Evolutionary conservation across 2,113 vertebrate genomes (phyloP).

Genomic region (Apaloderma vittatum): DNA sequence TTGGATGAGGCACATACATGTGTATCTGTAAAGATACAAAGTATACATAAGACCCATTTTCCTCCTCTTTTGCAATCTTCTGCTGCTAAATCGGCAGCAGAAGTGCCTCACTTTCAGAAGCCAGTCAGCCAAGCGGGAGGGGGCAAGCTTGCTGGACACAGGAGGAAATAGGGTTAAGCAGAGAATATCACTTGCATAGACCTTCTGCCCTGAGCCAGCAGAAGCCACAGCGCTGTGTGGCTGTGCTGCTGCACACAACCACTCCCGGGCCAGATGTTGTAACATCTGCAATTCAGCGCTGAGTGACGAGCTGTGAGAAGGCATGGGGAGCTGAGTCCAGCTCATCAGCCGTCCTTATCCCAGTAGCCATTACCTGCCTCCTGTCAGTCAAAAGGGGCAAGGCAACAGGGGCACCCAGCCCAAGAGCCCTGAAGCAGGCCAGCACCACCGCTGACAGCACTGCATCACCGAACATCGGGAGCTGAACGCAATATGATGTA

Average conservation of each 20-base stretch:
- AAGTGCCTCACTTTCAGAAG: background rate
- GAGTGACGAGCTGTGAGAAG: rapidly evolving
- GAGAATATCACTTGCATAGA: background rate
- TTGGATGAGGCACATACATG: slow-evolving; percentile 11
- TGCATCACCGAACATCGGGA: rapidly evolving
- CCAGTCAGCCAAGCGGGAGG: background rate
- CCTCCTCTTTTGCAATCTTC: background rate
- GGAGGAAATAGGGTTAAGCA: background rate
- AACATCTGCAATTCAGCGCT: background rate
- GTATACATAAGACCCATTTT: background rate
- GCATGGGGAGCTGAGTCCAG: background rate
- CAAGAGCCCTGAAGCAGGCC: background rate
- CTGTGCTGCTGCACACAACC: rapidly evolving
- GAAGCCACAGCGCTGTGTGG: background rate
- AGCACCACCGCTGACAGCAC: background rate
- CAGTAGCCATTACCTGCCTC: background rate
- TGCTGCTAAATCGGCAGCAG: background rate
- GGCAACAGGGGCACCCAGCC: background rate
- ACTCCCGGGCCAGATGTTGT: background rate
- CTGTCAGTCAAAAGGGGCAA: background rate
- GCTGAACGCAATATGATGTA: background rate
- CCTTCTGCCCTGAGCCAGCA: background rate
- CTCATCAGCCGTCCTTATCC: background rate
- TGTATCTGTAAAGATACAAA: background rate
- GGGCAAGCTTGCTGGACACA: background rate